Conservation (phyloP, 1,140 invertebrate genomes). For the Adelges cooleyi region DNA sequence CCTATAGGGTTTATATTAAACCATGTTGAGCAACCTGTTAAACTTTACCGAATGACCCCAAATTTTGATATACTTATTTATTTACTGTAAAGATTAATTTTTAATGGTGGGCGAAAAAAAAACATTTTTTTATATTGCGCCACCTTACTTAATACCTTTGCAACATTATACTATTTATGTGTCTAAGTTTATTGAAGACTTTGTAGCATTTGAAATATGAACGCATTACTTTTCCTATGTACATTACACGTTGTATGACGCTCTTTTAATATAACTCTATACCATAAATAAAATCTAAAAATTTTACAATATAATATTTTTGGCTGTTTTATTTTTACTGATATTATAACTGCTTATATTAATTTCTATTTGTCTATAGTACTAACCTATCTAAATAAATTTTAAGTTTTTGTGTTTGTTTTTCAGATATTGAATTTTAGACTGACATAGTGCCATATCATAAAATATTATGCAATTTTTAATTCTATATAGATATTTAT, state of each 20-base stretch:
- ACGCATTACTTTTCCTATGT: neutral
- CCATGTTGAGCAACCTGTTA: too few species aligned
- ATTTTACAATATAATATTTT: neutral
- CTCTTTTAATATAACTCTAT: neutral
- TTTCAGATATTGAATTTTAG: conserved; percentile 21
- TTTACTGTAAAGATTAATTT: too few species aligned
- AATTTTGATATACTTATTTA: too few species aligned
- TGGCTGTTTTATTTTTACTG: neutral
- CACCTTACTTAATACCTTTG: neutral
- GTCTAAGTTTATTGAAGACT: too few species aligned
- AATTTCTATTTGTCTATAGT: neutral
- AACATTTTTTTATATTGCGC: too few species aligned
- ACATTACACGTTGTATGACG: too few species aligned
- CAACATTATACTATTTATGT: neutral
- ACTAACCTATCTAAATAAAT: neutral
- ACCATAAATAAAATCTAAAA: neutral
- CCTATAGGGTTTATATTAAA: too few species aligned
- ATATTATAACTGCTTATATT: neutral
- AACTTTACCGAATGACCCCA: too few species aligned
- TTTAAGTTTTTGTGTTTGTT: neutral
- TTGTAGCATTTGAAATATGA: too few species aligned
- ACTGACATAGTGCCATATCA: conserved; percentile 27
- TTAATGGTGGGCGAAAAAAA: too few species aligned
- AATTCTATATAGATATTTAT: too few species aligned
- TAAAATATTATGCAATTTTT: too few species aligned